These are phyloP conservation scores for Lepilemur septentrionalis DNA, from an alignment of 2,797 vertebrate genomes.

Conservation along the genomic window DNA sequence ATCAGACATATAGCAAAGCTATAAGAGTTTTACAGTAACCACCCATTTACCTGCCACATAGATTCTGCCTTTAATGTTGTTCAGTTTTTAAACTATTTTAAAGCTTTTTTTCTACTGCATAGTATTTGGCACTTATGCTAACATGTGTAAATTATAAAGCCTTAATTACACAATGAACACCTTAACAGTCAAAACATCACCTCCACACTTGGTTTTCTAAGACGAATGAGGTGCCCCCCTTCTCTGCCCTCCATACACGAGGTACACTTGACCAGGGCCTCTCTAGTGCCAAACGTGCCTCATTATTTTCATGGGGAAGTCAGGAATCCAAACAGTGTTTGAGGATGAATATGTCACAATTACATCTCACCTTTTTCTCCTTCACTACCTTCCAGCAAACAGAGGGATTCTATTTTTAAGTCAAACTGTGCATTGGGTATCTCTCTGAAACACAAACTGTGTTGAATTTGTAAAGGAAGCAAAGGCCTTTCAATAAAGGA, in stretches of 20 bases:
- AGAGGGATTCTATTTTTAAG: constrained; percentile 48
- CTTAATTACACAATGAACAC: background rate
- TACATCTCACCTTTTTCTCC: background rate
- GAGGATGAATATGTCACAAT: background rate
- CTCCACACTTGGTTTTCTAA: background rate
- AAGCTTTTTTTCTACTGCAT: background rate
- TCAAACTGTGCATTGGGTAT: background rate
- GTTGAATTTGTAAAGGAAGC: constrained; percentile 24
- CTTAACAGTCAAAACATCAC: background rate
- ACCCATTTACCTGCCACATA: background rate
- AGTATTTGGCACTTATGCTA: background rate
- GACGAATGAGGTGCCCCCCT: background rate
- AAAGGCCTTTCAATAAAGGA: constrained; percentile 15
- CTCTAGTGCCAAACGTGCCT: background rate
- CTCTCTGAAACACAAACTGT: background rate
- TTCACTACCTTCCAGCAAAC: background rate
- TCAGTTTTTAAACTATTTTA: background rate
- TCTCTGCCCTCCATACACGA: background rate
- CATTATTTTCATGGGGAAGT: background rate
- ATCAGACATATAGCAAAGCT: background rate
- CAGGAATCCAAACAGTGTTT: background rate
- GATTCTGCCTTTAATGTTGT: background rate
- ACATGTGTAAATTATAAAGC: background rate
- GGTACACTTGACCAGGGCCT: background rate
- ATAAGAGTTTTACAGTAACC: background rate